phyloP scores from a whole-genome alignment of 2,113 vertebrate genomes.

The Macaca nemestrina region DNA sequence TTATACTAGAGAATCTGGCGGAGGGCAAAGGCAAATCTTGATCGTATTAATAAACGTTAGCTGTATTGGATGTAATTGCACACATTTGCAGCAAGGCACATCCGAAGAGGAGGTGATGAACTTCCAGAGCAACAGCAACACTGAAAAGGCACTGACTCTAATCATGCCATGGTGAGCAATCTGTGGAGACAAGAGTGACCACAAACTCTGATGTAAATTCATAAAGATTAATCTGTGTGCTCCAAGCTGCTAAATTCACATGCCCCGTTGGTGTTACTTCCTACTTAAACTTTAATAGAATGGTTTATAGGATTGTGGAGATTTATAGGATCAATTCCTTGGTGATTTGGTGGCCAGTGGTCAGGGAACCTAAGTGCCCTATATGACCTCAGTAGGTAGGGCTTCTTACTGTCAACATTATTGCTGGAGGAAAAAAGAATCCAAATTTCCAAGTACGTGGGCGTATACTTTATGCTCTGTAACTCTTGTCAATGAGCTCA shows the following conservation, averaged over 20 bases:
- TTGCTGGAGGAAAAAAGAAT: neutral
- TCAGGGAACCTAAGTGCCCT: neutral
- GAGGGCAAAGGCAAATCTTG: neutral
- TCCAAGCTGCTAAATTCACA: neutral
- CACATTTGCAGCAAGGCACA: rapidly evolving
- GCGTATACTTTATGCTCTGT: neutral
- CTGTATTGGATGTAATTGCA: too few species aligned
- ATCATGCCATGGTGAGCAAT: neutral
- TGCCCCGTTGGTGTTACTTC: neutral
- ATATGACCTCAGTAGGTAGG: neutral
- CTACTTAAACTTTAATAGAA: neutral
- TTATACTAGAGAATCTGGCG: neutral
- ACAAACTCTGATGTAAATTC: neutral
- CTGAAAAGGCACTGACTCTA: neutral
- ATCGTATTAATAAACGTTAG: neutral
- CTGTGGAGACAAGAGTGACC: neutral
- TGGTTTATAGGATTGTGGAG: neutral
- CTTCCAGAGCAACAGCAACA: rapidly evolving
- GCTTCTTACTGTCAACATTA: neutral
- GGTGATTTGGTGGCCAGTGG: neutral
- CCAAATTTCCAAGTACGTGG: neutral
- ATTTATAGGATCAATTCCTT: neutral
- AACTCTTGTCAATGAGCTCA: neutral
- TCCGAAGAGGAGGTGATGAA: rapidly evolving
- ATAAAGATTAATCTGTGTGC: neutral